Evolutionary conservation across 2,888 invertebrate species (phyloP).

Genomic region (Tubulanus polymorphus): DNA sequence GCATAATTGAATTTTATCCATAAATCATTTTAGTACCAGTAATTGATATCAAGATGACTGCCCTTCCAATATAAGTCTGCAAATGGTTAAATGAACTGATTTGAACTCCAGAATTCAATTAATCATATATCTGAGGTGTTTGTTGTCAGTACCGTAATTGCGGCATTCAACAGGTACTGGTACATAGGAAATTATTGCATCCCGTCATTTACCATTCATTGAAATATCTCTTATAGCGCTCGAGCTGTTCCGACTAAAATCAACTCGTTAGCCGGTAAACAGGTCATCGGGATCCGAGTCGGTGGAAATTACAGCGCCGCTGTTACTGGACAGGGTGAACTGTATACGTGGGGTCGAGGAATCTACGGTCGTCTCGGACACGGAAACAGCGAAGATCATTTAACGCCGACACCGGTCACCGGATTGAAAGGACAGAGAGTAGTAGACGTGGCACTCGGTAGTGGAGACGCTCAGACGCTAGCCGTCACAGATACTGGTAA

Average conservation of each 20-base stretch:
- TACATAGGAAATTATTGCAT: too few species aligned
- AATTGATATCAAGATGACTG: too few species aligned
- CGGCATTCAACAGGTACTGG: too few species aligned
- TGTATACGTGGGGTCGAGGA: slow-evolving; percentile 97
- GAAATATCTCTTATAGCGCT: too few species aligned
- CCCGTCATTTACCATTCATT: background rate
- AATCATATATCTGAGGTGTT: too few species aligned
- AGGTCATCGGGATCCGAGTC: slow-evolving; percentile 80
- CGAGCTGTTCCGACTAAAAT: slow-evolving; percentile 83
- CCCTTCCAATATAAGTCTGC: too few species aligned
- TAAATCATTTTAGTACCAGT: too few species aligned
- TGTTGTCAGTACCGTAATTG: too few species aligned
- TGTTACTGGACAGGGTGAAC: slow-evolving; percentile 78
- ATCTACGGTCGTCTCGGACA: slow-evolving; percentile 90
- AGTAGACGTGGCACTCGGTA: slow-evolving; percentile 73
- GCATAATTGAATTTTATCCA: too few species aligned
- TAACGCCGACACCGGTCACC: slow-evolving; percentile 76
- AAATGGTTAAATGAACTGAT: too few species aligned
- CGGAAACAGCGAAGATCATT: slow-evolving; percentile 88
- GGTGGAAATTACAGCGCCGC: slow-evolving; percentile 94
- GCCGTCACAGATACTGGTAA: slow-evolving; percentile 94
- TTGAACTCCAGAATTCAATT: too few species aligned
- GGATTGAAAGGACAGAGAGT: slow-evolving; percentile 48
- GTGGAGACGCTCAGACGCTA: slow-evolving; percentile 91
- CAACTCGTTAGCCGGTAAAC: slow-evolving; percentile 73